Percentiles rank a stretch among this genome's conserved stretches.
phyloP scores from a whole-genome alignment of 2,888 invertebrate genomes.

The Euzetes globulus region DNA sequence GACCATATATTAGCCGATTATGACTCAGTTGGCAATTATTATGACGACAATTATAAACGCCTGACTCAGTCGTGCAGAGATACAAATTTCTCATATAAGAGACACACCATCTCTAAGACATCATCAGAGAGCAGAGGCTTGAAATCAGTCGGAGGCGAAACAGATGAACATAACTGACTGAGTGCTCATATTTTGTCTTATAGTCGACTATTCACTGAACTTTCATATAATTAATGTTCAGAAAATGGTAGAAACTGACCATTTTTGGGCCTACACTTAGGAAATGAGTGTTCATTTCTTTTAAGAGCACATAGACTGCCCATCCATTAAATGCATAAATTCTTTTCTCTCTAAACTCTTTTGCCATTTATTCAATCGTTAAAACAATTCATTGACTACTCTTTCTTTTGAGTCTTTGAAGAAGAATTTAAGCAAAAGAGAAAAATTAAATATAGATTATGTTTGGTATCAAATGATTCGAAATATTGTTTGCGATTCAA shows the following conservation, averaged over 20 bases:
- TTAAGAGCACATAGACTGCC: not conserved
- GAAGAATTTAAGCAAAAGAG: not conserved
- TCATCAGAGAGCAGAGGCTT: not conserved
- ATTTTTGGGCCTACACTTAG: not conserved
- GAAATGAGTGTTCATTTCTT: slow-evolving; percentile 9
- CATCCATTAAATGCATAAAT: not conserved
- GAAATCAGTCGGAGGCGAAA: not conserved
- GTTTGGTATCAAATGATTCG: not conserved
- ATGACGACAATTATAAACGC: not conserved
- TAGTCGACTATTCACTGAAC: too few species aligned
- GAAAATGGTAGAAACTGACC: not conserved
- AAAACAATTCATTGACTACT: not conserved
- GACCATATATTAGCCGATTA: not conserved
- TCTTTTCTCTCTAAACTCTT: not conserved
- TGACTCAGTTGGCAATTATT: not conserved
- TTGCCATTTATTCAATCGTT: too few species aligned
- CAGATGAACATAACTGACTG: not conserved
- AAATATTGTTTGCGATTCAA: slow-evolving; percentile 1
- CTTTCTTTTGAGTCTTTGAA: not conserved
- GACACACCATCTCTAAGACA: not conserved
- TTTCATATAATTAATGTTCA: too few species aligned
- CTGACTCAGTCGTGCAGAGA: not conserved
- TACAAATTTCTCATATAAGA: slow-evolving; percentile 11
- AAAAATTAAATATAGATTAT: slow-evolving; percentile 1
- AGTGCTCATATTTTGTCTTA: too few species aligned